Evolutionary conservation across 2,797 vertebrate species (phyloP), one percentile per base, ranked within the genome.

Genomic region (Catharus ustulatus): DNA sequence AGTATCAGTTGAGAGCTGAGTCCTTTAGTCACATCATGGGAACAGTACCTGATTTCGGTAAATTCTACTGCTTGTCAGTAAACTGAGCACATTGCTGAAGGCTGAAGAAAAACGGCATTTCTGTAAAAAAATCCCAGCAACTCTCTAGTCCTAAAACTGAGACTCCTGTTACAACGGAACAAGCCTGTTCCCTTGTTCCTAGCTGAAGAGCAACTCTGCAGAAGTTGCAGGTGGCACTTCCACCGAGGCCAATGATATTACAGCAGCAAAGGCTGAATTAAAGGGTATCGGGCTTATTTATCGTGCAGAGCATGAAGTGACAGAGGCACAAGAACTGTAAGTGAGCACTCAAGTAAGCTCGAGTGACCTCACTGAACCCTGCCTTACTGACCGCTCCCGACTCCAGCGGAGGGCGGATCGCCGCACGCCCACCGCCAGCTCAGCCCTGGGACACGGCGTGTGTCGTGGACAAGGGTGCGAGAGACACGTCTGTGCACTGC

Each of bases 391-490:
- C 30, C 3, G 29, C 45, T 57, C 29, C 62, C 4, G 8, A 6
- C 5, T 19, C 1, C 1, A 15, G 17, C 2, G 54, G 66, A 3
- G 1, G 14, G 17, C 2, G 54, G 66, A 4, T 6, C 2, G 27
- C 74, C 27, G 40, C 48, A n/a, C 29, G 0, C 40, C 17, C 5
- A 9, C 22, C 1, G 1, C 34, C 4, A 15, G 26, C 79, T 38
- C n/a, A 27, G 64, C 32, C 46, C 51, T 1, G 48, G 8, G 32
- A n/a, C 38, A 5, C 0, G 1, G 5, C 20, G 8, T 32, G 8
- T 13, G 16, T 2, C 3, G 6, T 0, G 58, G 13, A 7, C 19
- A 73, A 40, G 24, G 9, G 11, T 9, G 21, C 0, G 11, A 68
- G 6, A 8, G 7, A 13, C 71, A 15, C 42, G 9, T 58, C 62